phyloP scores from a whole-genome alignment of 2,888 invertebrate species.

The Xestoiulus laeticollis region DNA sequence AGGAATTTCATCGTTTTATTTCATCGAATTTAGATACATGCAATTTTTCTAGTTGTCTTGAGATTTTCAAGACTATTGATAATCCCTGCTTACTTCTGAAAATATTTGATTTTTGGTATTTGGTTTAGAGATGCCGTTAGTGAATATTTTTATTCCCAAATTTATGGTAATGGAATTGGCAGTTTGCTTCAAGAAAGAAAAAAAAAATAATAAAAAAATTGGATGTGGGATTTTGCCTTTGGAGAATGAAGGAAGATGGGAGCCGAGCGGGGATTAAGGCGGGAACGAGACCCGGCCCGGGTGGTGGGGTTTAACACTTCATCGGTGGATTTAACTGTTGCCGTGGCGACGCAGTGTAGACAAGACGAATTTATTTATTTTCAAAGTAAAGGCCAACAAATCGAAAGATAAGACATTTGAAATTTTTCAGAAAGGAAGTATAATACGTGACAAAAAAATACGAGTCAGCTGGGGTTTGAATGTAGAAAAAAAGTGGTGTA shows the following conservation, averaged over 20 bases:
- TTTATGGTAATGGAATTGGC: constrained; percentile 34
- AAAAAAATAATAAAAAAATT: background rate
- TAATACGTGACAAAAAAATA: constrained; percentile 6
- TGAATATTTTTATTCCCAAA: background rate
- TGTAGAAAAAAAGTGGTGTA: background rate
- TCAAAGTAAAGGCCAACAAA: background rate
- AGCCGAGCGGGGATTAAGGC: background rate
- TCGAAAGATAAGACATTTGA: constrained; percentile 29
- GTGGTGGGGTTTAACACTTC: background rate
- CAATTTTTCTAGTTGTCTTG: background rate
- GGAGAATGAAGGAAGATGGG: background rate
- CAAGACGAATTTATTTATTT: constrained; percentile 31
- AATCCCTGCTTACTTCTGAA: background rate
- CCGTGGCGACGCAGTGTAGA: background rate
- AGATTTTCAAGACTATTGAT: background rate
- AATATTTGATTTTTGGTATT: constrained; percentile 4
- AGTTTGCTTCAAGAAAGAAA: background rate
- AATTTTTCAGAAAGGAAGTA: constrained; percentile 6
- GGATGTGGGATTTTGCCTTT: background rate
- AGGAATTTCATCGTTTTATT: background rate
- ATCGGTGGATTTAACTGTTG: constrained; percentile 21
- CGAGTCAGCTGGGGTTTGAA: constrained; percentile 6
- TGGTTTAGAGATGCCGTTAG: background rate
- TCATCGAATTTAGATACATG: background rate
- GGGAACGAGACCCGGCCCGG: background rate